These are phyloP conservation scores for Bufotes viridis DNA, from an alignment of 2,797 vertebrate genomes.

Conservation along the genomic window DNA sequence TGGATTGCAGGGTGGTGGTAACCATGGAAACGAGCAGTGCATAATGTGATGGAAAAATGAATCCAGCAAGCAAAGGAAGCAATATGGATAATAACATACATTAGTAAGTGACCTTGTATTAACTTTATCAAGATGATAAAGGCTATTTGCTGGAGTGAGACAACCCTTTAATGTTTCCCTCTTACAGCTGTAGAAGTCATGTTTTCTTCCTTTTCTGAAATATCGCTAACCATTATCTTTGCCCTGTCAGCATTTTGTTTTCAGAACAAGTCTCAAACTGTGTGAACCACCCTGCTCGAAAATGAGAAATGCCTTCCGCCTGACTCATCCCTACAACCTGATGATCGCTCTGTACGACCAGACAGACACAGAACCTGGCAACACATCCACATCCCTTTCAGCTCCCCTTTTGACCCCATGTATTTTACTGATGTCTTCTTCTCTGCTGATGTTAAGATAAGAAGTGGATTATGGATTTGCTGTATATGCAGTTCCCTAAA, in stretches of 20 bases:
- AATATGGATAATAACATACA: no score
- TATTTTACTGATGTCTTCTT: not conserved
- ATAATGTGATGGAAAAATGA: no score
- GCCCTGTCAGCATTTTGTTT: conserved; percentile 31
- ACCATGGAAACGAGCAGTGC: no score
- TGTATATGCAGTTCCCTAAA: no score
- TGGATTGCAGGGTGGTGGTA: no score
- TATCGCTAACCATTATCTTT: not conserved
- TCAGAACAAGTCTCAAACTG: conserved; percentile 16
- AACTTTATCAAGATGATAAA: no score
- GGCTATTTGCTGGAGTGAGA: no score
- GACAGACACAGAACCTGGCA: conserved; percentile 10
- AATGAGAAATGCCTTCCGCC: conserved; percentile 22
- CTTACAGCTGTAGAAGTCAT: not conserved
- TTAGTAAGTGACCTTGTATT: no score
- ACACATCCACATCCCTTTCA: not conserved
- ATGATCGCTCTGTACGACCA: not conserved
- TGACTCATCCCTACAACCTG: conserved; percentile 19
- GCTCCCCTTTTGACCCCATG: no score
- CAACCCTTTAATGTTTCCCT: not conserved
- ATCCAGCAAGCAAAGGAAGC: no score
- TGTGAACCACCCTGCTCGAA: not conserved
- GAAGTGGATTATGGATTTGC: no score
- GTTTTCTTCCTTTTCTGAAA: not conserved
- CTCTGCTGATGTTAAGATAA: not conserved